Percentiles rank a stretch among this genome's conserved stretches.
Evolutionary conservation across 2,797 vertebrate species (phyloP).

Genomic region (Epinephelus malabaricus): DNA sequence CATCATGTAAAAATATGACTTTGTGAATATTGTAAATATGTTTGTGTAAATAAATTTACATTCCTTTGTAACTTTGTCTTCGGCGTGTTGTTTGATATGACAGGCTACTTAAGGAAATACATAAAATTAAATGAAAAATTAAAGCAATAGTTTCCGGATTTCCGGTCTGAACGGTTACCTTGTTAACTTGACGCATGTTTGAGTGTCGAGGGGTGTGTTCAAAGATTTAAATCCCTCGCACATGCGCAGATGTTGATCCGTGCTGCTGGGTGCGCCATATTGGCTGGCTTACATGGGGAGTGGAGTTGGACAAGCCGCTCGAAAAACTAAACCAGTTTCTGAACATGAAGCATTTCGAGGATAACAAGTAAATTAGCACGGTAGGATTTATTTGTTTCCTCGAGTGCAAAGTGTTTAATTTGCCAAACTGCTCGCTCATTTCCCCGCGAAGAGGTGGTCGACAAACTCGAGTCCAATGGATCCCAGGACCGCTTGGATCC

Average conservation of each 20-base stretch:
- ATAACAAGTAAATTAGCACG: conserved; percentile 60
- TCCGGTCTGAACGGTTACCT: accelerated
- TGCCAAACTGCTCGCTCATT: conserved; percentile 47
- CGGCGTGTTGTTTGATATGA: not conserved
- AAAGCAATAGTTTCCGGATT: conserved; percentile 36
- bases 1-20: not conserved
- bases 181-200: conserved; percentile 14
- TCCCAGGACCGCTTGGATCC: conserved; percentile 96
- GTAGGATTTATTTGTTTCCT: conserved; percentile 53
- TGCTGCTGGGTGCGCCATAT: conserved; percentile 87
- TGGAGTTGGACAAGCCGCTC: conserved; percentile 75
- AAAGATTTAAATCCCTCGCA: conserved; percentile 89
- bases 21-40: not conserved
- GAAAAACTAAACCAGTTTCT: conserved; percentile 60
- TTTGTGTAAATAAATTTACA: not conserved
- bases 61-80: not conserved
- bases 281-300: conserved; percentile 83
- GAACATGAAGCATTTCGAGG: conserved; percentile 71
- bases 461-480: conserved; percentile 90
- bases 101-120: too few relatives aligned
- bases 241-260: conserved; percentile 86
- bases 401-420: conserved; percentile 50
- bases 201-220: conserved; percentile 74
- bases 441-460: conserved; percentile 60
- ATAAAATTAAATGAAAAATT: not conserved